phyloP scores from a whole-genome alignment of 2,797 vertebrate genomes.

The Manis javanica region DNA sequence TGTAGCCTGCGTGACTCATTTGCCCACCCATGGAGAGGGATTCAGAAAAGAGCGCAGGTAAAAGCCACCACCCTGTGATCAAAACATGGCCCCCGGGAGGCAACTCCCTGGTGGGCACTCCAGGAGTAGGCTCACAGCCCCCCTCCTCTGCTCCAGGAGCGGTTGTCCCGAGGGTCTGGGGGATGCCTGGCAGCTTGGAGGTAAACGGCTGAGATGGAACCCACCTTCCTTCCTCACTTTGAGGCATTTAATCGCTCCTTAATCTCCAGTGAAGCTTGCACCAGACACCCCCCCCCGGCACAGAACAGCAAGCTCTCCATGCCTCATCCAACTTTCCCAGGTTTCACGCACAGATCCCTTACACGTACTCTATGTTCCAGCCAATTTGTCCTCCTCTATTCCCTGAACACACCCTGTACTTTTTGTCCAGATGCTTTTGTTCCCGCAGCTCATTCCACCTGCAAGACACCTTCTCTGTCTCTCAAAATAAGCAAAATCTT shows the following conservation, averaged over 20 bases:
- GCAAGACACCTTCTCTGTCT: neutral
- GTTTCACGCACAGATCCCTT: neutral
- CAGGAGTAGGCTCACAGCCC: neutral
- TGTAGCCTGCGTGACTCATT: neutral
- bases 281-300: neutral
- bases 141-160: neutral
- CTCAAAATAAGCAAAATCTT: neutral
- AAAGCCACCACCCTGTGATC: neutral
- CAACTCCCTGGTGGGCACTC: no score
- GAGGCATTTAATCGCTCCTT: neutral
- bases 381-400: neutral
- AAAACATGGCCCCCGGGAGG: neutral
- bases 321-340: neutral
- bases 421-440: slow-evolving; percentile 33
- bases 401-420: neutral
- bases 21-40: neutral
- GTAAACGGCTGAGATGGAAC: neutral
- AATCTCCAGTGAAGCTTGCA: neutral
- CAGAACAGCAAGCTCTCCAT: neutral
- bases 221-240: neutral
- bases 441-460: neutral
- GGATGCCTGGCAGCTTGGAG: neutral
- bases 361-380: neutral
- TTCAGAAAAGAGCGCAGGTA: neutral
- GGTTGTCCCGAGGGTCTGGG: neutral